Conservation (phyloP, 64 coral and sea anemone genomes). For the Cladopsammia gracilis region DNA sequence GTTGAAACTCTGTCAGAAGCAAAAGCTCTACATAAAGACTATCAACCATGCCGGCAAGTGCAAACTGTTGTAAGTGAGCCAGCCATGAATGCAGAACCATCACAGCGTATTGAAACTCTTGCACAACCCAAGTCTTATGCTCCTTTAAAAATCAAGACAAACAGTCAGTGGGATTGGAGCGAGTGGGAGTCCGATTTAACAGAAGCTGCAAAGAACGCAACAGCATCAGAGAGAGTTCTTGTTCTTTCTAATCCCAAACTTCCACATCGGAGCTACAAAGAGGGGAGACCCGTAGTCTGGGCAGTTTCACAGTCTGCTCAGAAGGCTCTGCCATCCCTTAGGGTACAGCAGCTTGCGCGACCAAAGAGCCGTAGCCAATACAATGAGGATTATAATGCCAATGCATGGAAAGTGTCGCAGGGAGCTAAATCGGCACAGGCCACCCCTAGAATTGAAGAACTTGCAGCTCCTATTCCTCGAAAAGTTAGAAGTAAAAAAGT, state of each 20-base stretch:
- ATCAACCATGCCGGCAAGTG: constrained; percentile 83
- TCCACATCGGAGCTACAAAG: constrained; percentile 91
- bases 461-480: constrained; percentile 84
- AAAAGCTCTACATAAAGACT: constrained; percentile 89
- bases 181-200: constrained; percentile 91
- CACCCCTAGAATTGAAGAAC: constrained; percentile 92
- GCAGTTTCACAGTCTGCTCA: constrained; percentile 74
- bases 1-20: constrained; percentile 81
- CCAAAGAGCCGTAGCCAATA: constrained; percentile 96
- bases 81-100: constrained; percentile 78
- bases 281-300: constrained; percentile 90
- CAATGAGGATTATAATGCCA: constrained; percentile 89
- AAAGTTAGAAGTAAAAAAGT: constrained; percentile 95
- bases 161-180: constrained; percentile 98
- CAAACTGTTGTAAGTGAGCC: constrained; percentile 79
- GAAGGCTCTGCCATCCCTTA: constrained; percentile 91
- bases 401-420: constrained; percentile 93
- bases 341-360: constrained; percentile 91
- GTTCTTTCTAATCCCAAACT: constrained; percentile 78
- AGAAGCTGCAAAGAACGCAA: constrained; percentile 84
- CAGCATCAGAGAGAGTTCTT: constrained; percentile 77
- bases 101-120: constrained; percentile 70
- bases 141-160: constrained; percentile 89
- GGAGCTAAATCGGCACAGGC: constrained; percentile 94
- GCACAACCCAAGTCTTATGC: constrained; percentile 81